Conservation (phyloP, 2,888 invertebrate genomes). For the Tetranychus piercei region DNA sequence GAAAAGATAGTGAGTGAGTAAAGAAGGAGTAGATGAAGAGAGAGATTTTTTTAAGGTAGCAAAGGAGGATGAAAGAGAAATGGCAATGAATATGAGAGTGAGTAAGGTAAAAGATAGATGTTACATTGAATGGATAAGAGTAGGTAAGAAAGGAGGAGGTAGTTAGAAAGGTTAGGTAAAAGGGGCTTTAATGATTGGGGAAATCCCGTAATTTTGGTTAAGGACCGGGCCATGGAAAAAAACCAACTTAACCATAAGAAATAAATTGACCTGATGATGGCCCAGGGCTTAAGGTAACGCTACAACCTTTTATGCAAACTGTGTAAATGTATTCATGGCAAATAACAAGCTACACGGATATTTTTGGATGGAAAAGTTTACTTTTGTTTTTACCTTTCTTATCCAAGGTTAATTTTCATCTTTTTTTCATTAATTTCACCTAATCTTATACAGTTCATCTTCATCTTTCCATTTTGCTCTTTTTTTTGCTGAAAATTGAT, state of each 20-base stretch:
- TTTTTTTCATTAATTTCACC: not conserved
- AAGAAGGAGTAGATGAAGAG: not conserved
- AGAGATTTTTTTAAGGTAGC: not conserved
- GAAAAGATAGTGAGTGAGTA: constrained; percentile 1
- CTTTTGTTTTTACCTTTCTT: not conserved
- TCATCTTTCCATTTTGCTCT: not conserved
- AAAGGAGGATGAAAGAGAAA: not conserved
- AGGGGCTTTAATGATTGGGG: not conserved
- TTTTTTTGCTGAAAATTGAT: not conserved
- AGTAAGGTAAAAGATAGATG: not conserved
- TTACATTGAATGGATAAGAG: too few species aligned
- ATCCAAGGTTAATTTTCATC: not conserved
- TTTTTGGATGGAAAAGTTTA: not conserved
- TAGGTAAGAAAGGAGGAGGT: not conserved
- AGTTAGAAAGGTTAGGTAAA: not conserved
- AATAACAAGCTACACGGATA: not conserved
- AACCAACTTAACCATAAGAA: not conserved
- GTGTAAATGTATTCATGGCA: too few species aligned
- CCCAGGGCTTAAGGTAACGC: not conserved
- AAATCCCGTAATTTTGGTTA: not conserved
- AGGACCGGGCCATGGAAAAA: not conserved
- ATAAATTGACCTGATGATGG: not conserved
- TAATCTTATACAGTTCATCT: not conserved
- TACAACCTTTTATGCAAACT: too few species aligned
- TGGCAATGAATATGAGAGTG: not conserved